Percentiles rank a stretch among this genome's conserved stretches.
These are phyloP conservation scores for Rhynchophorus ferrugineus DNA, from an alignment of 1,140 invertebrate species.

Conservation along the genomic window DNA sequence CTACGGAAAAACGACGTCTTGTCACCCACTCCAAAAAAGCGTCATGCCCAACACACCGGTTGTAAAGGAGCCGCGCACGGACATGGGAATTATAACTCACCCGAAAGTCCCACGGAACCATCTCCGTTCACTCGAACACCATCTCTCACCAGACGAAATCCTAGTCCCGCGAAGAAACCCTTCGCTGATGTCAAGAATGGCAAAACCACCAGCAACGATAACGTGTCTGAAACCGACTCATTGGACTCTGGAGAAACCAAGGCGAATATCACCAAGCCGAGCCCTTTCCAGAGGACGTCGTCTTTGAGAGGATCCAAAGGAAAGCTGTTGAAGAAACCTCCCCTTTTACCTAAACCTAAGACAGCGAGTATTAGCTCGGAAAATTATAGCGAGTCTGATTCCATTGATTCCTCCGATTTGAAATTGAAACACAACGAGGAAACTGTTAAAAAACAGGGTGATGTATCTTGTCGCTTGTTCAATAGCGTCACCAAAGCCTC, in stretches of 20 bases:
- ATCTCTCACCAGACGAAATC: conserved; percentile 18
- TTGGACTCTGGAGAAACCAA: background rate
- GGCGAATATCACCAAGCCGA: conserved; percentile 6
- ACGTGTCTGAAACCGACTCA: conserved; percentile 7
- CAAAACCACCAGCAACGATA: conserved; percentile 1
- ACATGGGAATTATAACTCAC: conserved; percentile 23
- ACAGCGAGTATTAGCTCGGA: conserved; percentile 46
- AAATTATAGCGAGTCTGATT: conserved; percentile 50
- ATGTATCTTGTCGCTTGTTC: conserved; percentile 43
- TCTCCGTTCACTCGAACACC: conserved; percentile 22
- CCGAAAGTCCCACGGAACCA: conserved; percentile 5
- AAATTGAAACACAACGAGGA: conserved; percentile 20
- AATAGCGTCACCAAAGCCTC: conserved; percentile 50
- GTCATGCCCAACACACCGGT: conserved; percentile 53
- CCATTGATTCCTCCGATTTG: conserved; percentile 31
- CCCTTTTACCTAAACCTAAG: conserved; percentile 18
- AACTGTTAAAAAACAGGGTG: conserved; percentile 35
- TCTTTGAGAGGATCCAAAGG: conserved; percentile 16
- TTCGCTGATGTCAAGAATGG: background rate
- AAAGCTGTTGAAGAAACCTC: conserved; percentile 8
- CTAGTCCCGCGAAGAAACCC: conserved; percentile 4
- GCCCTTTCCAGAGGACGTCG: conserved; percentile 23
- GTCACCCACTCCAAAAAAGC: conserved; percentile 47
- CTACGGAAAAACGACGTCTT: conserved; percentile 42
- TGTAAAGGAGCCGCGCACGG: conserved; percentile 64